These are phyloP conservation scores for Anguilla obscura DNA, from an alignment of 2,797 vertebrate genomes.

Conservation along the genomic window DNA sequence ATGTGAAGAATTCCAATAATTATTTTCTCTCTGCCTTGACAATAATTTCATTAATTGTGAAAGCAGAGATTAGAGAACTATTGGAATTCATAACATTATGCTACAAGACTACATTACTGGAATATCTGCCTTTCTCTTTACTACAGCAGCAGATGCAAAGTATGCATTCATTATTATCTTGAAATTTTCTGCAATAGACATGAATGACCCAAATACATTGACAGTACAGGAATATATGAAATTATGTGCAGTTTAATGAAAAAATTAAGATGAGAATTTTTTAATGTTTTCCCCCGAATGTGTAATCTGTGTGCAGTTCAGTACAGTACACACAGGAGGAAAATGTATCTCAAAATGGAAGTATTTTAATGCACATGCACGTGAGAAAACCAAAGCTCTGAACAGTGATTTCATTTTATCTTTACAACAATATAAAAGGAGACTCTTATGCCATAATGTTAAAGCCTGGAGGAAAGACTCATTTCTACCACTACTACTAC, in stretches of 20 bases:
- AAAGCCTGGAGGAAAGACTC: not conserved
- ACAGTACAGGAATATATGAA: not conserved
- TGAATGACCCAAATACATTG: not conserved
- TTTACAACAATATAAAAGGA: not conserved
- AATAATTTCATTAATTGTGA: not conserved
- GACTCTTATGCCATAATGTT: not conserved
- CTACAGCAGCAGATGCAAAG: not conserved
- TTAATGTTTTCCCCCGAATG: not conserved
- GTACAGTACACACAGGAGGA: not conserved
- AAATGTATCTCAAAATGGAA: not conserved
- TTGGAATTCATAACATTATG: not conserved
- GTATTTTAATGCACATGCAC: not conserved
- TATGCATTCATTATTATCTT: not conserved
- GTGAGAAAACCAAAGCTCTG: not conserved
- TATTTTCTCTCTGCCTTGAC: no score
- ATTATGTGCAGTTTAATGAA: not conserved
- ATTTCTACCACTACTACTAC: not conserved
- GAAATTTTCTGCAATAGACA: not conserved
- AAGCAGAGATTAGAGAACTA: not conserved
- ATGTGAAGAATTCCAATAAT: no score
- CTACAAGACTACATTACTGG: not conserved
- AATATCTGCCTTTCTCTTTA: not conserved
- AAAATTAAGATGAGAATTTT: not conserved
- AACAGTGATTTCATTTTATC: not conserved
- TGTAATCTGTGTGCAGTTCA: not conserved